These are phyloP conservation scores for Phainopepla nitens DNA, from an alignment of 2,113 vertebrate genomes.

Conservation along the genomic window DNA sequence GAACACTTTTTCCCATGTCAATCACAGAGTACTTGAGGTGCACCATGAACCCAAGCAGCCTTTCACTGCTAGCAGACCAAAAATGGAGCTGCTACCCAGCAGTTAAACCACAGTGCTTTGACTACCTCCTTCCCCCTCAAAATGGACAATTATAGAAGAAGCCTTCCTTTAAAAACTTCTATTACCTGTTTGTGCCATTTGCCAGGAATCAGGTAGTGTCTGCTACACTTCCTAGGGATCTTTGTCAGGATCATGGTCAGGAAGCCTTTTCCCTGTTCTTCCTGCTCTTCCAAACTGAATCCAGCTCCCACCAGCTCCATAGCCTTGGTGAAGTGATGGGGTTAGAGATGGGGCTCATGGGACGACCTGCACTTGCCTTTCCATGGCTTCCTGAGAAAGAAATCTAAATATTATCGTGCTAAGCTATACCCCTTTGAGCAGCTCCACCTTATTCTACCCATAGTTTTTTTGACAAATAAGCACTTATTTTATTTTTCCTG, in stretches of 20 bases:
- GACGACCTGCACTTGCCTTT: background rate
- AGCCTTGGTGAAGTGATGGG: background rate
- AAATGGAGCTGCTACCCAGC: background rate
- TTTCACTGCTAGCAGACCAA: background rate
- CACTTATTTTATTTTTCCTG: background rate
- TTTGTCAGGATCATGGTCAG: background rate
- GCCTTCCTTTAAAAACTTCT: background rate
- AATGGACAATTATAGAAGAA: background rate
- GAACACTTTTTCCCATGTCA: constrained; percentile 20
- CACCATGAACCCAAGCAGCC: background rate
- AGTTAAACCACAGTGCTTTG: background rate
- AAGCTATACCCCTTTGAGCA: background rate
- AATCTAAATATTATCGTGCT: background rate
- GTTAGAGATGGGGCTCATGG: background rate
- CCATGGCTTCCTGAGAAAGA: background rate
- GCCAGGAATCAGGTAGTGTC: background rate
- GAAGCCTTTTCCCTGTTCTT: background rate
- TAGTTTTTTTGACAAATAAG: background rate
- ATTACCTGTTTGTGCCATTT: background rate
- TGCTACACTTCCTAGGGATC: background rate
- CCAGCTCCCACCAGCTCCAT: background rate
- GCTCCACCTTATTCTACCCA: background rate
- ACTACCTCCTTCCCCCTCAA: background rate
- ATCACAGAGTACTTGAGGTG: background rate
- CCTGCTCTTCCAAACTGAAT: background rate